phyloP scores from a whole-genome alignment of 1,140 invertebrate genomes.

The Drosophila chauvacae region DNA sequence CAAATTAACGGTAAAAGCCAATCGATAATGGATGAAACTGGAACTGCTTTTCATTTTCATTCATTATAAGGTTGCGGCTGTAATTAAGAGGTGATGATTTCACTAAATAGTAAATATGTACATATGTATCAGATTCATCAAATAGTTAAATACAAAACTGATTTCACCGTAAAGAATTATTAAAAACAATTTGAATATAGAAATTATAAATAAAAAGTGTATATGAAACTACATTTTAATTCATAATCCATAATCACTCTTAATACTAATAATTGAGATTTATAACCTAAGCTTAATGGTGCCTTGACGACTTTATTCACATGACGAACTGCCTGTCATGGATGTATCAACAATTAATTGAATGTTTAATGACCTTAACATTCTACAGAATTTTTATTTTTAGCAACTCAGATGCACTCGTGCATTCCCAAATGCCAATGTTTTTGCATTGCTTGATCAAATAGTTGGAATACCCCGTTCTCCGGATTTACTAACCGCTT shows the following conservation, averaged over 20 bases:
- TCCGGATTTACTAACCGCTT: constrained; percentile 1
- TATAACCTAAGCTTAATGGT: neutral
- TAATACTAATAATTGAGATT: neutral
- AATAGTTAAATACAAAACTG: neutral
- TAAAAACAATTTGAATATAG: too few species aligned
- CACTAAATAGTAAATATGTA: too few species aligned
- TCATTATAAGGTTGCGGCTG: neutral
- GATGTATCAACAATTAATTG: constrained; percentile 13
- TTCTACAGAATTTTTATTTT: constrained; percentile 27
- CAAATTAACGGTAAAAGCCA: constrained; percentile 30
- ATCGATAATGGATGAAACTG: neutral
- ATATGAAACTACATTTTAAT: too few species aligned
- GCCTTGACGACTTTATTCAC: constrained; percentile 1
- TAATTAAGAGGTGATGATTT: neutral
- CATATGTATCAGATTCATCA: too few species aligned
- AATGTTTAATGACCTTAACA: constrained; percentile 38
- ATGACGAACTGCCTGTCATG: constrained; percentile 22
- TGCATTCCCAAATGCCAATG: constrained; percentile 26
- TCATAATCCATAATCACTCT: neutral
- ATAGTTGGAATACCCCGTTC: constrained; percentile 28
- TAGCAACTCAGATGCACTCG: constrained; percentile 28
- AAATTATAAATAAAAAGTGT: too few species aligned
- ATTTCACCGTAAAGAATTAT: too few species aligned
- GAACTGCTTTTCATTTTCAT: constrained; percentile 20
- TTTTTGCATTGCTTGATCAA: constrained; percentile 30